A percentile compares a stretch with the other conserved stretches of the same genome.
Conservation (phyloP, 2,113 vertebrate genomes). For the Ondatra zibethicus region DNA sequence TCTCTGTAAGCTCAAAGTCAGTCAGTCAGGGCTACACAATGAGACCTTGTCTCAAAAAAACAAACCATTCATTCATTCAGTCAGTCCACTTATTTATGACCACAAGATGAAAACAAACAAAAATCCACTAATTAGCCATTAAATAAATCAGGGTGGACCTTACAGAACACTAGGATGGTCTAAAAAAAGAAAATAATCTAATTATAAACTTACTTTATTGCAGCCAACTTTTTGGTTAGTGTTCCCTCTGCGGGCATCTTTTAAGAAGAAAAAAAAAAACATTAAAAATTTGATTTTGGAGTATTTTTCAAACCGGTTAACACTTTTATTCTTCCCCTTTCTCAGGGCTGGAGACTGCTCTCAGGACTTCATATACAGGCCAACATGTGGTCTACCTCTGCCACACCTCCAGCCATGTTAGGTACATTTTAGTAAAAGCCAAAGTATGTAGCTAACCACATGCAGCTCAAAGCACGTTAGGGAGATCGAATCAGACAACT, state of each 20-base stretch:
- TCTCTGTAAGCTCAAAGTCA: background rate
- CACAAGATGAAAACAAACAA: background rate
- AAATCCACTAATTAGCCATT: too few relatives aligned
- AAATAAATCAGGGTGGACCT: background rate
- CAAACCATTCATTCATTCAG: background rate
- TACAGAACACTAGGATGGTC: background rate
- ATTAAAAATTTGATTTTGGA: slow-evolving; percentile 50
- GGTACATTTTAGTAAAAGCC: background rate
- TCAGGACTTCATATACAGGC: background rate
- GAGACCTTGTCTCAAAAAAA: background rate
- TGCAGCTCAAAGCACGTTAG: background rate
- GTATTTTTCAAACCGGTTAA: background rate
- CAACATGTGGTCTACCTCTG: background rate
- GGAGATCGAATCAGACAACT: background rate
- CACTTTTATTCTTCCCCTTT: background rate
- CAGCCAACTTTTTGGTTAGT: slow-evolving; percentile 92
- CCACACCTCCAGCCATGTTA: background rate
- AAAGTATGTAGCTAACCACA: background rate
- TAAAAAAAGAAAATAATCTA: background rate
- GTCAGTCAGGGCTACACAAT: background rate
- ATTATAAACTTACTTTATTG: slow-evolving; percentile 92
- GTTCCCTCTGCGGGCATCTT: slow-evolving; percentile 93
- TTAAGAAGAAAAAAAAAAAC: slow-evolving; percentile 68
- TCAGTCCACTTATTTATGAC: background rate
- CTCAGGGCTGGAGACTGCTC: too few relatives aligned